Evolutionary conservation across 2,113 vertebrate genomes (phyloP).

Genomic region (Vireo altiloquus): DNA sequence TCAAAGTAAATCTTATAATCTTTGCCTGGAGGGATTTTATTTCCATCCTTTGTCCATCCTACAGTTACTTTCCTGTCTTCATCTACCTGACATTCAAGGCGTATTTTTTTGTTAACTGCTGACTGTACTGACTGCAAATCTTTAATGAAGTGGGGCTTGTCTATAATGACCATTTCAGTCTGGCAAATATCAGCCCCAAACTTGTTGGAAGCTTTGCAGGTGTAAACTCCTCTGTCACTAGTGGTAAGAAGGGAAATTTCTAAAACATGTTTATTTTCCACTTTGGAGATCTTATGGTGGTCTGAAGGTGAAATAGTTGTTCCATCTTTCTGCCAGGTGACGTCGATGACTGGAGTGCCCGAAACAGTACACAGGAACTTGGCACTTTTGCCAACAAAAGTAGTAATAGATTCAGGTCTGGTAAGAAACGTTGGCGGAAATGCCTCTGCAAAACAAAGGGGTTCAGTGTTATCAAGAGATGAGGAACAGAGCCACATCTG

Average conservation of each 20-base stretch:
- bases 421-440: constrained; percentile 91
- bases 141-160: constrained; percentile 89
- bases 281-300: constrained; percentile 78
- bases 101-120: constrained; percentile 86
- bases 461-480: constrained; percentile 44
- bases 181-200: constrained; percentile 89
- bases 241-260: constrained; percentile 82
- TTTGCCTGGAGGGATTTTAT: constrained; percentile 89
- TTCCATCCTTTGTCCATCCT: constrained; percentile 90
- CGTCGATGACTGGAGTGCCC: constrained; percentile 88
- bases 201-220: constrained; percentile 95
- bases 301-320: constrained; percentile 79
- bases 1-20: constrained; percentile 94
- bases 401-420: constrained; percentile 90
- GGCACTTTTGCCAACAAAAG: constrained; percentile 90
- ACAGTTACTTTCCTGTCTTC: constrained; percentile 92
- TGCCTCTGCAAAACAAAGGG: constrained; percentile 92
- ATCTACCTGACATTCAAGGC: constrained; percentile 92
- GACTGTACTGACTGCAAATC: constrained; percentile 80
- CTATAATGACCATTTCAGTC: constrained; percentile 85
- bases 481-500: not conserved
- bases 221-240: constrained; percentile 86
- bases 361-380: constrained; percentile 88
- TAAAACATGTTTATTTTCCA: constrained; percentile 88
- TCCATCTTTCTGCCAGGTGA: constrained; percentile 94